Base-by-base conservation (phyloP, 64 coral and sea anemone genomes). In the Actinia tenebrosa region DNA sequence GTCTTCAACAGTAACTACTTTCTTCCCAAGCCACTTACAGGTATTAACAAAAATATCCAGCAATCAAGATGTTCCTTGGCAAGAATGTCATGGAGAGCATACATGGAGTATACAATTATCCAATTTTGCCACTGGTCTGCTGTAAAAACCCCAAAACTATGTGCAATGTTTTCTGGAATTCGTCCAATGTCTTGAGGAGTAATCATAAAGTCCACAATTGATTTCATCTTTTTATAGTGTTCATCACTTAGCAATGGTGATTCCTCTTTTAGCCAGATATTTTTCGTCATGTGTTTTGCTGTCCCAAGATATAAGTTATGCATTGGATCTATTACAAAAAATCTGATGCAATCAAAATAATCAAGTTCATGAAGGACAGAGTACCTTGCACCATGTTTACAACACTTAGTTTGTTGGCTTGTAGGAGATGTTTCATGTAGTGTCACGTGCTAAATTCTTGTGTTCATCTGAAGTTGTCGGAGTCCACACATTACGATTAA, bases 41-140 rank as follows among this genome's bases (percentile, higher is more conserved):
- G 87, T 69, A 17, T 11, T 10, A 7, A 60, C 53, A 88, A 88
- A 88, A 7, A 75, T 80, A 4, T 22, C 71, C 77, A 88, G 79
- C 87, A 88, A 17, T 52, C 17, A 27, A 56, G 52, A 30, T 80
- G 87, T 55, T 55, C 53, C 53, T 55, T 1, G 37, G 64, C 30
- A 37, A 37, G 30, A 37, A 37, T 37, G 30, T 37, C 30, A 37
- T 37, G 30, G 30, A 37, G 30, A 10, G 85, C 85, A 75, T n/a
- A 68, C 64, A 87, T 19, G 8, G 86, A 87, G 18, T 89, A 89
- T 0, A 80, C 50, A 59, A 89, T 25, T 59, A 71, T 82, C 71
- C 87, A 89, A 42, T 55, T 56, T 59, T 89, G 71, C 87, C 87
- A 89, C n/a, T 89, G 87, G 7, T 89, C 87, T 2, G 87, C 87